phyloP scores from a whole-genome alignment of 2,888 invertebrate species.

The Conchocele bisecta region DNA sequence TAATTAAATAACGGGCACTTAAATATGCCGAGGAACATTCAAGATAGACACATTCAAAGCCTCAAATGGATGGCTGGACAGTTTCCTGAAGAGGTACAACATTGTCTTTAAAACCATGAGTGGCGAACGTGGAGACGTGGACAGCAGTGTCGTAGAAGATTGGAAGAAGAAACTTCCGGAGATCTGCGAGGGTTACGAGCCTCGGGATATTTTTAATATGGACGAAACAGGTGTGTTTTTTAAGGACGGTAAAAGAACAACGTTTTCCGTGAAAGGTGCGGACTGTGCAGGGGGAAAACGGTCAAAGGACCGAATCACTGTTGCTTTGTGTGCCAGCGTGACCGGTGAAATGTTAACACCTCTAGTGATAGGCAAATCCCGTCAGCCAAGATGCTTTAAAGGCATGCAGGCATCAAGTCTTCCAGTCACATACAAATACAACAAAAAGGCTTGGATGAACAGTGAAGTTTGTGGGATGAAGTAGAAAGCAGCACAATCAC shows the following conservation, averaged over 20 bases:
- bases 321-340: slow-evolving; percentile 19
- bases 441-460: slow-evolving; percentile 54
- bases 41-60: background rate
- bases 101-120: slow-evolving; percentile 35
- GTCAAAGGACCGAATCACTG: slow-evolving; percentile 16
- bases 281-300: slow-evolving; percentile 35
- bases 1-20: background rate
- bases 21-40: background rate
- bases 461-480: no score
- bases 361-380: slow-evolving; percentile 44
- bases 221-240: slow-evolving; percentile 39
- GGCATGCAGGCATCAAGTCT: slow-evolving; percentile 18
- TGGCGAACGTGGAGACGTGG: slow-evolving; percentile 40
- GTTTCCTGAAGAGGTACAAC: slow-evolving; percentile 26
- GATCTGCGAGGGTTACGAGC: slow-evolving; percentile 38
- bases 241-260: slow-evolving; percentile 2
- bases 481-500: no score
- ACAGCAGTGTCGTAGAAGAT: slow-evolving; percentile 7
- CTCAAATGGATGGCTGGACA: slow-evolving; percentile 46
- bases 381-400: slow-evolving; percentile 39
- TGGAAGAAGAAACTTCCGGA: slow-evolving; percentile 37
- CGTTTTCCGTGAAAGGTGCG: slow-evolving; percentile 4
- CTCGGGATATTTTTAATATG: slow-evolving; percentile 34
- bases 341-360: slow-evolving; percentile 32
- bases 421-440: slow-evolving; percentile 41